Evolutionary conservation across 1,140 invertebrate genomes (phyloP).

Genomic region (Augochlora pura): DNA sequence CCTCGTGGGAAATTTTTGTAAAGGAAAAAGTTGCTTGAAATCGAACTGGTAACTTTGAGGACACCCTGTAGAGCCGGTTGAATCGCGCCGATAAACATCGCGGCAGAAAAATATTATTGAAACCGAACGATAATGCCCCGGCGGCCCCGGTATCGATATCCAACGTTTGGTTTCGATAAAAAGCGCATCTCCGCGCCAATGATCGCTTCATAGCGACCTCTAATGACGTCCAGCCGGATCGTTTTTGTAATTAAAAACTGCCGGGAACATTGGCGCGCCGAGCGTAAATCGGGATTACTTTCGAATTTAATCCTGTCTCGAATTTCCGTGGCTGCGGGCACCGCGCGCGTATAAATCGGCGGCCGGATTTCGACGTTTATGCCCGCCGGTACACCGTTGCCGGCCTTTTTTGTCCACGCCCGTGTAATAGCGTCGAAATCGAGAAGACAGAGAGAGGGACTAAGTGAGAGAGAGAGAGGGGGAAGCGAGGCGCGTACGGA

Average conservation of each 20-base stretch:
- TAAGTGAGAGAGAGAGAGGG: not conserved
- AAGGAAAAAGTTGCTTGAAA: too few species aligned
- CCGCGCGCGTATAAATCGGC: conserved; percentile 6
- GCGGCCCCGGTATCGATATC: too few species aligned
- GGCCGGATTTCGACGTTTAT: not conserved
- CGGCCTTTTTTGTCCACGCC: not conserved
- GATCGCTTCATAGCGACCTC: too few species aligned
- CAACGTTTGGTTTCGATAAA: too few species aligned
- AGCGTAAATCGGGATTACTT: not conserved
- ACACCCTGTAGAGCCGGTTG: too few species aligned
- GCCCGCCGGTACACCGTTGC: conserved; percentile 13
- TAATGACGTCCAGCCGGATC: too few species aligned
- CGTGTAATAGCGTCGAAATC: conserved; percentile 34
- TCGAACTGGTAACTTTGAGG: too few species aligned
- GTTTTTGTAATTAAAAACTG: not conserved
- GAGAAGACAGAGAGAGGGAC: not conserved
- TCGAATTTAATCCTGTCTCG: conserved; percentile 5
- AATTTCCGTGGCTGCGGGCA: not conserved
- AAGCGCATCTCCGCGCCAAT: too few species aligned
- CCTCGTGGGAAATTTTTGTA: too few species aligned
- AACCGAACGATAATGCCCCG: too few species aligned
- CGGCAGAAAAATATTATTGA: too few species aligned
- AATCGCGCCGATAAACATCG: too few species aligned
- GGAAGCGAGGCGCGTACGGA: not conserved
- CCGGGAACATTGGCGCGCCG: not conserved